Evolutionary conservation across 2,797 vertebrate species (phyloP).

Genomic region (Champsocephalus esox): DNA sequence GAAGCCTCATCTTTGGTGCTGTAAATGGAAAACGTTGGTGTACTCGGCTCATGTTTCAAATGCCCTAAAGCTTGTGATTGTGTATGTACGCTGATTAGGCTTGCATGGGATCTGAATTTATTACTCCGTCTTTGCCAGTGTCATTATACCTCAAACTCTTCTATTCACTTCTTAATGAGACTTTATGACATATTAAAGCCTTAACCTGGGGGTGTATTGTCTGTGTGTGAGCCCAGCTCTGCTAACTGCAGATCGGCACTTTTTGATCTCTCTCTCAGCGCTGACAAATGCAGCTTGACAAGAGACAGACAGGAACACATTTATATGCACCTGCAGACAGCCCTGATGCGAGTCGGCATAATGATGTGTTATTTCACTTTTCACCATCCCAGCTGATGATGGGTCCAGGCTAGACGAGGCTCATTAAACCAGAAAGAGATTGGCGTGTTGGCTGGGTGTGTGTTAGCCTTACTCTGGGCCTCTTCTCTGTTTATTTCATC

Average conservation of each 20-base stretch:
- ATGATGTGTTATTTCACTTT: conserved; percentile 63
- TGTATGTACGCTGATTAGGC: conserved; percentile 61
- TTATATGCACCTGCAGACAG: conserved; percentile 37
- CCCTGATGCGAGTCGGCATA: conserved; percentile 37
- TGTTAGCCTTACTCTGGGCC: conserved; percentile 37
- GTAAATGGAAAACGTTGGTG: conserved; percentile 36
- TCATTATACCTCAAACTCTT: conserved; percentile 70
- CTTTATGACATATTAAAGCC: conserved; percentile 80
- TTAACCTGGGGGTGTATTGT: conserved; percentile 65
- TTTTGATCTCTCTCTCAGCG: conserved; percentile 59
- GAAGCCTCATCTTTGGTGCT: conserved; percentile 2
- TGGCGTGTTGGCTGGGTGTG: conserved; percentile 40
- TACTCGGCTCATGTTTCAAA: conserved; percentile 42
- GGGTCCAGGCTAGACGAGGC: conserved; percentile 44
- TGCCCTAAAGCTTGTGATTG: conserved; percentile 58
- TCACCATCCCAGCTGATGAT: conserved; percentile 51
- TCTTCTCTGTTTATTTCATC: conserved; percentile 43
- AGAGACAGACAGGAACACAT: conserved; percentile 50
- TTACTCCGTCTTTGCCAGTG: conserved; percentile 59
- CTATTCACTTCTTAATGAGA: conserved; percentile 70
- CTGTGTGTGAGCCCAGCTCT: neutral
- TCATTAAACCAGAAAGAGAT: conserved; percentile 58
- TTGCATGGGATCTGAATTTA: conserved; percentile 64
- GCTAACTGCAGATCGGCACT: conserved; percentile 39
- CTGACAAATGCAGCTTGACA: conserved; percentile 48